Percentiles rank a stretch among this genome's conserved stretches.
Evolutionary conservation across 2,888 invertebrate species (phyloP).

Genomic region (Oxytorus armatus): DNA sequence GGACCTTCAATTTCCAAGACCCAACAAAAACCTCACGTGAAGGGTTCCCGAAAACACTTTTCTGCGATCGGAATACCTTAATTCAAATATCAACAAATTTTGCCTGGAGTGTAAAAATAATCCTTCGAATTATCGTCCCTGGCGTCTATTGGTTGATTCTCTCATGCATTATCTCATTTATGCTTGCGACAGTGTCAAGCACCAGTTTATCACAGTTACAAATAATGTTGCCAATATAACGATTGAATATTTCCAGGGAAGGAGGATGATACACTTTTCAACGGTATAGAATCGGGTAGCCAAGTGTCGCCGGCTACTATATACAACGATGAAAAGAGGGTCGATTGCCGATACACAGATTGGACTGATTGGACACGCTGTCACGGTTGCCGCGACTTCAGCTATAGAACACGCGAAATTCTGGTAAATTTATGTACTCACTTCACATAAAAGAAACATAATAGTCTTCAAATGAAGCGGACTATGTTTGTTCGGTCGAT

Average conservation of each 20-base stretch:
- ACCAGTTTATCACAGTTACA: constrained; percentile 30
- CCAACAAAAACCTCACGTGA: too few species aligned
- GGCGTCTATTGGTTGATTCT: background rate
- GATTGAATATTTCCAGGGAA: constrained; percentile 46
- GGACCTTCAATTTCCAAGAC: too few species aligned
- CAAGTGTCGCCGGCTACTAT: constrained; percentile 76
- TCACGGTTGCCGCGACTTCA: constrained; percentile 89
- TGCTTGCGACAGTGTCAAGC: too few species aligned
- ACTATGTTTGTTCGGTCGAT: too few species aligned
- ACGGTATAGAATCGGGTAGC: constrained; percentile 77
- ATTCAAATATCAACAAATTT: too few species aligned
- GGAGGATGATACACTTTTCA: constrained; percentile 71
- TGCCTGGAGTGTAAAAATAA: too few species aligned
- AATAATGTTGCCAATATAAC: constrained; percentile 42
- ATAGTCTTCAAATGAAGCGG: too few species aligned
- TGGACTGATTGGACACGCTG: constrained; percentile 95
- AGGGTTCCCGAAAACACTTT: too few species aligned
- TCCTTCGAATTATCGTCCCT: background rate
- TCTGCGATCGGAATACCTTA: too few species aligned
- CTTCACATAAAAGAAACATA: too few species aligned
- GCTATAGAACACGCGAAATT: constrained; percentile 82
- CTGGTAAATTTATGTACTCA: constrained; percentile 72
- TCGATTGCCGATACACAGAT: constrained; percentile 90
- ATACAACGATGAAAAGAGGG: constrained; percentile 72
- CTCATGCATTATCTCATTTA: background rate